A percentile compares a stretch with the other conserved stretches of the same genome.
phyloP scores from a whole-genome alignment of 2,797 vertebrate species.

The Aselliscus stoliczkanus region DNA sequence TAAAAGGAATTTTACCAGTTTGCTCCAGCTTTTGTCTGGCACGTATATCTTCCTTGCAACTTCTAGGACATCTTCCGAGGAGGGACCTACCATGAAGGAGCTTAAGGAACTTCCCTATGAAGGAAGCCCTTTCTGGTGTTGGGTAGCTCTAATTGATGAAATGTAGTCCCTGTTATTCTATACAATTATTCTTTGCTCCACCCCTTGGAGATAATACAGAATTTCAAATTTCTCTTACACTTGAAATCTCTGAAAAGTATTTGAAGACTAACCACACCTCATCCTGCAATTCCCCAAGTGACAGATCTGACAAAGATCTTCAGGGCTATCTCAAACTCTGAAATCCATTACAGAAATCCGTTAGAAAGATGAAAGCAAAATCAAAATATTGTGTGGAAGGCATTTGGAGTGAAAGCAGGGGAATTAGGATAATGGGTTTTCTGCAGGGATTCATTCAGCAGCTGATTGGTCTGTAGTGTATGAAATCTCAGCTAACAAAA shows the following conservation, averaged over 20 bases:
- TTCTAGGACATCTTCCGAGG: background rate
- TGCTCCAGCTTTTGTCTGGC: background rate
- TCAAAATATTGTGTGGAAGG: background rate
- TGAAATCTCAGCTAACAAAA: background rate
- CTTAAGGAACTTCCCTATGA: background rate
- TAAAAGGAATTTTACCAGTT: background rate
- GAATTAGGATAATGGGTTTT: background rate
- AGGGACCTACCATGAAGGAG: background rate
- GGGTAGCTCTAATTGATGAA: background rate
- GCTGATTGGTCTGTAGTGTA: background rate
- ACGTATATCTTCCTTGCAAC: background rate
- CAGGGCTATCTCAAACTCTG: background rate
- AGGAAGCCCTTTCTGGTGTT: background rate
- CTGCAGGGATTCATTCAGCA: background rate
- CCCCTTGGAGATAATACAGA: background rate
- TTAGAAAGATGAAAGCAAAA: background rate
- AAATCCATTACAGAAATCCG: background rate
- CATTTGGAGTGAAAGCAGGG: background rate
- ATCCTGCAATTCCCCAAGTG: background rate
- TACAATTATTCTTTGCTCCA: background rate
- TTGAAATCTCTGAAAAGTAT: constrained; percentile 5
- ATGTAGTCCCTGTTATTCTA: background rate
- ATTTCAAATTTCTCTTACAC: background rate
- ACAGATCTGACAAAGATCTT: background rate
- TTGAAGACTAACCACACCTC: background rate